Evolutionary conservation across 2,888 invertebrate species (phyloP), one percentile per base, ranked within the genome.

Genomic region (Liposcelis brunnea): DNA sequence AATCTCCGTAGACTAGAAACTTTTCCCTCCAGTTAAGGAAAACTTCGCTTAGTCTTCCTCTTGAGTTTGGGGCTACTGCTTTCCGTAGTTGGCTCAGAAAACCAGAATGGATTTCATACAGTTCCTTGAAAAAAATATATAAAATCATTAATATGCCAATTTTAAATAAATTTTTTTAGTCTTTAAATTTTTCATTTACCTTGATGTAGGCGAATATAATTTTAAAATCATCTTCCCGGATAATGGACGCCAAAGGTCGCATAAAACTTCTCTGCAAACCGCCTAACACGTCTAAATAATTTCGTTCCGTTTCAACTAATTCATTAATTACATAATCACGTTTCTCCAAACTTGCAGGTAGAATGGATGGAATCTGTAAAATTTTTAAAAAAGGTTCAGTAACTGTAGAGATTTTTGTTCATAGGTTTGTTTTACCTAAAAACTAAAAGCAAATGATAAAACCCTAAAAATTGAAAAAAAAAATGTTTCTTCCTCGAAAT

Each of bases 281-380:
- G 57, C 75, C 76, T 44, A 98, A 70, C 10, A 94, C 95, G 58
- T 91, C 89, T 42, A 94, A 80, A 61, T 97, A 98, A 64, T 97
- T 97, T 56, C 80, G 80, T 65, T 98, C 98, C 0, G 98, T 98
- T 61, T 95, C 95, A 33, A 95, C 76, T 46, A 98, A 69, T 63
- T 98, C 98, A 51, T 83, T 75, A 57, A 89, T 84, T 40, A 87
- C 86, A 61, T 89, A 90, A 63, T 95, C 94, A 48, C 94, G 71
- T 62, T 93, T 94, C 62, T 90, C 91, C 53, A 61, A 54, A 34
- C 65, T 57, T 36, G 55, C 56, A 37, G 50, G 53, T 11, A 52
- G 38, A 8, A 54, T 50, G 19, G 54, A 49, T 26, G 57, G 53
- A 46, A 53, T 49, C 57, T 57, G 44, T 40, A 52, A 43, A 46